phyloP scores from a whole-genome alignment of 2,888 invertebrate genomes.

The Orthosia gothica region DNA sequence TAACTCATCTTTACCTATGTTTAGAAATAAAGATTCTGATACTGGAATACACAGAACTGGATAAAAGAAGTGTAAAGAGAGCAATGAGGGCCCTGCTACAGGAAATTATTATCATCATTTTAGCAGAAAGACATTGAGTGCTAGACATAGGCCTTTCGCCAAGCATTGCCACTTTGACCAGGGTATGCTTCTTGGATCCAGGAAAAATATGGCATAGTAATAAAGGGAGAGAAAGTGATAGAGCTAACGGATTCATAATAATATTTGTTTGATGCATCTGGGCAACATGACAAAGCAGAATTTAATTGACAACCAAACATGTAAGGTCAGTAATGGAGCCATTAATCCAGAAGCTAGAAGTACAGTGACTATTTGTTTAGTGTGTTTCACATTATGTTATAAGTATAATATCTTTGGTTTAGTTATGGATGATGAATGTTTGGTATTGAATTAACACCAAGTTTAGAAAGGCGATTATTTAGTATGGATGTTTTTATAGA shows the following conservation, averaged over 20 bases:
- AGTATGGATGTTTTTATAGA: not conserved
- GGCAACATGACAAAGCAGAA: constrained; percentile 26
- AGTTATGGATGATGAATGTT: not conserved
- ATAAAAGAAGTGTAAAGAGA: too few relatives aligned
- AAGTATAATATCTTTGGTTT: not conserved
- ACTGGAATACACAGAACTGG: too few relatives aligned
- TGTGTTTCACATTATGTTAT: not conserved
- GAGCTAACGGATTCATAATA: not conserved
- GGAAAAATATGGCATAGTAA: not conserved
- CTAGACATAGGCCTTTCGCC: too few relatives aligned
- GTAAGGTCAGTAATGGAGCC: not conserved
- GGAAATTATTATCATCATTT: too few relatives aligned
- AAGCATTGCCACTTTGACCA: too few relatives aligned
- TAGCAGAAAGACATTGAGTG: too few relatives aligned
- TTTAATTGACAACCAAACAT: not conserved
- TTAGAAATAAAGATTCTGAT: too few relatives aligned
- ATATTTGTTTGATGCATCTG: not conserved
- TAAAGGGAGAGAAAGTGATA: too few relatives aligned
- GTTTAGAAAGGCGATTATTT: not conserved
- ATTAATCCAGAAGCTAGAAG: not conserved
- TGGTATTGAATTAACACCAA: not conserved
- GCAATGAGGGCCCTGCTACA: too few relatives aligned
- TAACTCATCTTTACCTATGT: too few relatives aligned
- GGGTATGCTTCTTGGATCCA: not conserved
- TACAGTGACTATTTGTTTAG: not conserved